Evolutionary conservation across 2,797 vertebrate species (phyloP).

Genomic region (Euthynnus affinis): DNA sequence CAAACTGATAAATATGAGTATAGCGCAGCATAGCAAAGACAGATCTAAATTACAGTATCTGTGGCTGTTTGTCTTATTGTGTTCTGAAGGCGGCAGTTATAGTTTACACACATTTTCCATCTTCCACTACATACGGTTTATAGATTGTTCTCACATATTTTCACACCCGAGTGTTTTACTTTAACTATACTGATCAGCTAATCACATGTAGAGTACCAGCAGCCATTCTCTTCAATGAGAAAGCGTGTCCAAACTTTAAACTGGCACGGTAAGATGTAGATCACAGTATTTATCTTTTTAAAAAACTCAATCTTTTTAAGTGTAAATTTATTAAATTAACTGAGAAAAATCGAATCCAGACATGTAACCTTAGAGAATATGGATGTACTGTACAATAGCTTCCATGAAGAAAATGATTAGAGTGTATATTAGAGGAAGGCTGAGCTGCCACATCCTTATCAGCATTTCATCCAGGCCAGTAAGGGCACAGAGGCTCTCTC

Average conservation of each 20-base stretch:
- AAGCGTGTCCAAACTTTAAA: too few relatives aligned
- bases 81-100: not conserved
- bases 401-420: conserved; percentile 15
- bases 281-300: not conserved
- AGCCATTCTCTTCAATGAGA: too few relatives aligned
- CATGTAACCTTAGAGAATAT: conserved; percentile 11
- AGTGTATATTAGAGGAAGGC: conserved; percentile 2
- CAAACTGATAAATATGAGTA: not conserved
- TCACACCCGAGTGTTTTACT: not conserved
- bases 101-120: not conserved
- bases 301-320: not conserved
- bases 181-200: not conserved
- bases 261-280: not conserved
- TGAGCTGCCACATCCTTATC: conserved; percentile 29
- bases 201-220: too few relatives aligned
- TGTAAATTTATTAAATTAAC: not conserved
- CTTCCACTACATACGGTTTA: not conserved
- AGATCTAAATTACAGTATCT: not conserved
- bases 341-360: not conserved
- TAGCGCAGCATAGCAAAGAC: not conserved
- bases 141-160: not conserved
- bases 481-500: conserved; percentile 48
- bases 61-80: not conserved
- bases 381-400: not conserved
- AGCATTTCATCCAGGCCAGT: conserved; percentile 50